These are phyloP conservation scores for Hermodice carunculata DNA, from an alignment of 2,888 invertebrate species.

Conservation along the genomic window DNA sequence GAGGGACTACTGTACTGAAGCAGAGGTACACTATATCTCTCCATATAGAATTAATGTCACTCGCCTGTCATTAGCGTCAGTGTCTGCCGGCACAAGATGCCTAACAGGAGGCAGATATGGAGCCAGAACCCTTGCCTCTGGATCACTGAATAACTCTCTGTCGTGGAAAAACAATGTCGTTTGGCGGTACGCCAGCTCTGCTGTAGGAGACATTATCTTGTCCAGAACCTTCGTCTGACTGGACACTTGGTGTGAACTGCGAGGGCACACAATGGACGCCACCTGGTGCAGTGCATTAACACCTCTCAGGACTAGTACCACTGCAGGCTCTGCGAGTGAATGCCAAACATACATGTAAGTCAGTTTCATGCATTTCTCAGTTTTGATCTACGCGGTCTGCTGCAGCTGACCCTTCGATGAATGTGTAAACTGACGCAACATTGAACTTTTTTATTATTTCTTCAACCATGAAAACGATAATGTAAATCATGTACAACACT, in stretches of 20 bases:
- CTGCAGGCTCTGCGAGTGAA: constrained; percentile 53
- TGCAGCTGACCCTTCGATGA: too few species aligned
- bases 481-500: too few species aligned
- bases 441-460: too few species aligned
- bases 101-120: constrained; percentile 49
- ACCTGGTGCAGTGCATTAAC: constrained; percentile 58
- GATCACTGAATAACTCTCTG: constrained; percentile 58
- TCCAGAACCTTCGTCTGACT: constrained; percentile 33
- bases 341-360: neutral
- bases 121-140: constrained; percentile 49
- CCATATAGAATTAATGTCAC: too few species aligned
- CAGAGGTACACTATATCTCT: too few species aligned
- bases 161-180: constrained; percentile 58
- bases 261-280: constrained; percentile 35
- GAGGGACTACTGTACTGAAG: too few species aligned
- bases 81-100: neutral
- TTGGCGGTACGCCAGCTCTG: constrained; percentile 57
- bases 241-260: neutral
- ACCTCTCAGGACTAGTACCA: constrained; percentile 57
- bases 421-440: too few species aligned
- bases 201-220: constrained; percentile 55
- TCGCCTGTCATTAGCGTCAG: too few species aligned
- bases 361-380: too few species aligned
- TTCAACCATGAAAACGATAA: too few species aligned
- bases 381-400: too few species aligned